Conservation (phyloP, 2,797 vertebrate species). For the Podargus strigoides region DNA sequence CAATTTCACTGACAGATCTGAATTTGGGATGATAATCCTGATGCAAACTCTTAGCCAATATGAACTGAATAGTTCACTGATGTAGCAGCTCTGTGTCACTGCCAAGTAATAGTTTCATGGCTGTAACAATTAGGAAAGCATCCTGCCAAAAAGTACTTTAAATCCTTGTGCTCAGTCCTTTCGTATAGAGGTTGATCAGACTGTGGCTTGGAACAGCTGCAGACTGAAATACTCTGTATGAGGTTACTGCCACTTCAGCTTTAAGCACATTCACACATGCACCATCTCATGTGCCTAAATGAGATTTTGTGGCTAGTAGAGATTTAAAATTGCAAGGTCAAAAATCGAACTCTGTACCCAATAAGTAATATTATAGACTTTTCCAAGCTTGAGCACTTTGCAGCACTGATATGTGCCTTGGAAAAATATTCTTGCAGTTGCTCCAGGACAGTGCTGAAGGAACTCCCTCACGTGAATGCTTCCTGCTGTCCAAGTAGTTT, state of each 20-base stretch:
- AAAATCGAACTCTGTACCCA: not conserved
- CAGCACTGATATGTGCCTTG: not conserved
- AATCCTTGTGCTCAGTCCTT: slow-evolving; percentile 23
- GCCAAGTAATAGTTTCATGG: slow-evolving; percentile 13
- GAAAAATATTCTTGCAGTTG: not conserved
- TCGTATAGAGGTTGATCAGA: slow-evolving; percentile 3
- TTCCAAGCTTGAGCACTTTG: not conserved
- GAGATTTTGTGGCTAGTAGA: not conserved
- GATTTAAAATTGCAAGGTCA: not conserved
- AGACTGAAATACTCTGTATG: slow-evolving; percentile 3
- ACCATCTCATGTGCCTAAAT: not conserved
- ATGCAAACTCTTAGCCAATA: not conserved
- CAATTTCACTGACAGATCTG: not conserved
- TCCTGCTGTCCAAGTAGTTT: not conserved
- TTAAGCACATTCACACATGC: not conserved
- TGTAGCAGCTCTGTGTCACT: not conserved
- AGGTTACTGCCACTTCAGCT: not conserved
- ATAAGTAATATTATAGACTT: not conserved
- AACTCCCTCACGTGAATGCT: not conserved
- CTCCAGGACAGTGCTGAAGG: not conserved
- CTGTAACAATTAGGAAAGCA: slow-evolving; percentile 11
- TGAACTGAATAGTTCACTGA: not conserved
- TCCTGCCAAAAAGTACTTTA: slow-evolving; percentile 41
- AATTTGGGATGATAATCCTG: not conserved
- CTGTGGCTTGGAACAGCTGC: slow-evolving; percentile 22